Evolutionary conservation across 2,797 vertebrate genomes (phyloP), one percentile per base, ranked within the genome.

Genomic region (Benthosema pterotum): DNA sequence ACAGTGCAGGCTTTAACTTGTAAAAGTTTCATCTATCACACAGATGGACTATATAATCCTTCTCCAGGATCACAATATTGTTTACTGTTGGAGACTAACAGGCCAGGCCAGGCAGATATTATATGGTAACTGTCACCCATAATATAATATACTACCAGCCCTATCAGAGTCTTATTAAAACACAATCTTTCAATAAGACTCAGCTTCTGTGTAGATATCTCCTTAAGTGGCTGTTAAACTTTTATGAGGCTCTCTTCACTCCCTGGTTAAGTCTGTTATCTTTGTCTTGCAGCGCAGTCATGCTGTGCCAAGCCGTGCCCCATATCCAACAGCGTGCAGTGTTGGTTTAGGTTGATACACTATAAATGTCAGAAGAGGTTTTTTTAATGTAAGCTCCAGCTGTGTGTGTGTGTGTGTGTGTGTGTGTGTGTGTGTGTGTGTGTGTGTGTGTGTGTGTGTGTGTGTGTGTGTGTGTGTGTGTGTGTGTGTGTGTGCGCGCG

Each of bases 201-300:
- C 58, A 19, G 72, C 82, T 77, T 79, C 76, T 60, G 22, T 16
- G 42, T 2, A 16, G 42, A 52, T 72, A 83, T 78, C 75, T 84
- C 83, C 80, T 78, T 64, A 42, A 79, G 61, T 57, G 57, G 50
- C 48, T 84, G 1, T 61, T 90, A 60, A 91, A 89, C 55, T 85
- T 88, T 89, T 63, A 90, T 88, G 72, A 65, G 56, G 52, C 61
- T 72, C 66, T 65, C 67, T 53, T 60, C 69, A 59, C 58, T 75
- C 60, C 61, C 48, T 43, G 64, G 32, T 77, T 48, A 64, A 67
- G 56, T 65, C 74, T 78, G 72, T 72, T 87, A 67, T 86, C 78
- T 81, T 84, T 77, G 80, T 85, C 79, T 69, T 51, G 60, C 70
- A 55, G 47, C 77, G 57, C n/a, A 65, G 81, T 82, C 87, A 83